Evolutionary conservation across 1,140 invertebrate genomes (phyloP), one percentile per base, ranked within the genome.

Genomic region (Drosophila arawakana): DNA sequence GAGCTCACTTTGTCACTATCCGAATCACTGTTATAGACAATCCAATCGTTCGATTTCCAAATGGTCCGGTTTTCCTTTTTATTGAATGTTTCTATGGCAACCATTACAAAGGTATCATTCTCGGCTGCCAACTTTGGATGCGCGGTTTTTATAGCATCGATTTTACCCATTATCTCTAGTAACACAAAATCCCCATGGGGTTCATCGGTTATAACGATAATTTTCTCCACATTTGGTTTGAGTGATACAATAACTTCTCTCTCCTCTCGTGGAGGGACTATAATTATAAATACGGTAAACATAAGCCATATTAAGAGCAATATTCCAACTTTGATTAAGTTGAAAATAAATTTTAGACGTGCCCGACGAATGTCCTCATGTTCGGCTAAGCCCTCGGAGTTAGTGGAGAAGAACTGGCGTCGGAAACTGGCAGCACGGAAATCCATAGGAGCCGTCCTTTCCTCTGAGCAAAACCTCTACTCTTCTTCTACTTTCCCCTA

Each of bases 261-360:
- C 8, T 2, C 0, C 15, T 35, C n/a, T 5, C 8, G 11, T 3
- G 34, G 11, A 9, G 50, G n/a, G 3, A 34, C 35, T 54, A 54
- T 6, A 5, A 54, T 37, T 5, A 54, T 37, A 7, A 13, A 54
- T 35, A 35, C 8, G 1, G 50, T 9, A 35, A 13, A 54, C 2
- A 37, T 15, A 7, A 37, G 6, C 50, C 50, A 54, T 37, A 54
- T 15, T 13, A 75, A 30, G 10, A 97, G 3, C 4, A 54, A 9
- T 3, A 54, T 10, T 8, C 4, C 50, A 10, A 54, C 15, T 13
- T 54, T 54, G 3, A 54, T 10, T 7, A 37, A 0, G 8, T 30
- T 7, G 8, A 35, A 37, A 13, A 52, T 13, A 7, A n/a, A 54
- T 54, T 35, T 37, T 13, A 13, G 50, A 8, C 8, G 34, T 34